Conservation (phyloP, 2,888 invertebrate genomes). For the Cacoxenus indagator region DNA sequence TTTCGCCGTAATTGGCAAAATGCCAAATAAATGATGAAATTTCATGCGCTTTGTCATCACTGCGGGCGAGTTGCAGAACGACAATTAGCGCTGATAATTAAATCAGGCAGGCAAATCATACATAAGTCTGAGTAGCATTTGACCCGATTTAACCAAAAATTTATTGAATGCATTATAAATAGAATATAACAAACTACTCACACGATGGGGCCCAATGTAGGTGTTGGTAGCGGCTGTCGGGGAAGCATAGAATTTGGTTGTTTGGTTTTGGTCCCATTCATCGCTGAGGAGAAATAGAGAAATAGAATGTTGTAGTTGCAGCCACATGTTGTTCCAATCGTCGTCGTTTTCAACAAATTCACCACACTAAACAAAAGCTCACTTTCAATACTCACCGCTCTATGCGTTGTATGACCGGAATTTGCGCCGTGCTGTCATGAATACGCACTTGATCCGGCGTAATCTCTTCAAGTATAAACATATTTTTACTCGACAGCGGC, state of each 20-base stretch:
- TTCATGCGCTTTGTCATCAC: slow-evolving; percentile 6
- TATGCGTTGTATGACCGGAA: slow-evolving; percentile 78
- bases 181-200: slow-evolving; percentile 8
- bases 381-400: slow-evolving; percentile 72
- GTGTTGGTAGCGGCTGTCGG: background rate
- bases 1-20: slow-evolving; percentile 1
- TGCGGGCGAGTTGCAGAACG: background rate
- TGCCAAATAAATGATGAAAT: slow-evolving; percentile 12
- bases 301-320: slow-evolving; percentile 42
- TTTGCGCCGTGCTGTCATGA: slow-evolving; percentile 82
- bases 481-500: slow-evolving; percentile 46
- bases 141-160: slow-evolving; percentile 13
- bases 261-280: slow-evolving; percentile 47
- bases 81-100: slow-evolving; percentile 5
- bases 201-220: slow-evolving; percentile 7
- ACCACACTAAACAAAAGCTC: slow-evolving; percentile 45
- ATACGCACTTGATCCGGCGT: slow-evolving; percentile 84
- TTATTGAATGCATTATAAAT: slow-evolving; percentile 6
- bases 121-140: background rate
- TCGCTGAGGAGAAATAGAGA: slow-evolving; percentile 39
- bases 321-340: background rate
- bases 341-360: slow-evolving; percentile 32
- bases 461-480: slow-evolving; percentile 75
- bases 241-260: slow-evolving; percentile 8
- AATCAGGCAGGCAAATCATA: background rate